These are phyloP conservation scores for Scolanthus callimorphus DNA, from an alignment of 92 coral and sea anemone genomes.

Conservation along the genomic window DNA sequence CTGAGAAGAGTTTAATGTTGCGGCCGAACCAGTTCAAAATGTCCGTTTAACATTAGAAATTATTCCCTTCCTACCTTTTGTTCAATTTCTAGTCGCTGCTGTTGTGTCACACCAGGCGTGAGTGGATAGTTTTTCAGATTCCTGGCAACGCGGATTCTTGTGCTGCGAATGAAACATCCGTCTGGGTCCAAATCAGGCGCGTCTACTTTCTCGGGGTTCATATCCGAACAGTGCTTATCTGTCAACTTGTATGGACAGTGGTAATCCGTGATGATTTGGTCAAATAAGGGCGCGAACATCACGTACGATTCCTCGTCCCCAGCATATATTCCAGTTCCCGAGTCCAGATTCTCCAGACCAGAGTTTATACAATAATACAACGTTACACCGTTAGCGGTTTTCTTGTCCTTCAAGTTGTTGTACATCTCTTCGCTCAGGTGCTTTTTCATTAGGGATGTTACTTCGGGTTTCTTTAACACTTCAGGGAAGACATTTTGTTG, in stretches of 20 bases:
- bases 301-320: slow-evolving; percentile 71
- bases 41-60: slow-evolving; percentile 51
- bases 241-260: slow-evolving; percentile 71
- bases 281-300: slow-evolving; percentile 39
- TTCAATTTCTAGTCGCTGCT: slow-evolving; percentile 63
- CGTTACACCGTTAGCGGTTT: slow-evolving; percentile 35
- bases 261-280: slow-evolving; percentile 70
- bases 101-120: slow-evolving; percentile 67
- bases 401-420: slow-evolving; percentile 37
- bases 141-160: slow-evolving; percentile 94
- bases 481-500: slow-evolving; percentile 17
- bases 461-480: slow-evolving; percentile 22
- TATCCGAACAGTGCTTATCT: slow-evolving; percentile 64
- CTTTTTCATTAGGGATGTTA: slow-evolving; percentile 45
- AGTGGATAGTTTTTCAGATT: slow-evolving; percentile 75
- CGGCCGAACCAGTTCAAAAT: too few species aligned
- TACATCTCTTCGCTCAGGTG: slow-evolving; percentile 39
- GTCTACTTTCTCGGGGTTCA: slow-evolving; percentile 73
- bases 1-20: too few species aligned
- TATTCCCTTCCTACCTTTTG: slow-evolving; percentile 77
- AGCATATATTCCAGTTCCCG: slow-evolving; percentile 67
- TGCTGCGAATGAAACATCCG: slow-evolving; percentile 62
- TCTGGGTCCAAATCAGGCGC: slow-evolving; percentile 82
- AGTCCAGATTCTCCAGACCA: slow-evolving; percentile 50
- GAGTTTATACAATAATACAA: slow-evolving; percentile 39